These are phyloP conservation scores for Labeo catla DNA, from an alignment of 2,113 vertebrate genomes.

Conservation along the genomic window DNA sequence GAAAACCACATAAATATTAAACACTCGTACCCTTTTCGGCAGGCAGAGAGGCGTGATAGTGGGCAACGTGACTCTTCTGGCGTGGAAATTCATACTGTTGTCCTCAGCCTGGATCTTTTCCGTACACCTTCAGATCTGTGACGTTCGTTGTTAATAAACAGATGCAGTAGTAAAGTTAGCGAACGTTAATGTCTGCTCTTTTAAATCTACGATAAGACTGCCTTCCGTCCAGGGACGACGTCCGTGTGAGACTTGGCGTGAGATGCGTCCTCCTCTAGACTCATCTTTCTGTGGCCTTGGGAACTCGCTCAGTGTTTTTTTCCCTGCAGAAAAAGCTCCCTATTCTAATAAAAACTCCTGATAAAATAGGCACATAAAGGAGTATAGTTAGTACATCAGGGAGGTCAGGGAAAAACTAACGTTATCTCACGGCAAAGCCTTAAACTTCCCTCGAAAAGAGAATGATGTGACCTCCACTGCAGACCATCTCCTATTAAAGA, in stretches of 20 bases:
- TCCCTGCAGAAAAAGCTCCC: constrained; percentile 60
- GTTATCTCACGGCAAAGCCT: constrained; percentile 43
- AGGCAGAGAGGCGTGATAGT: constrained; percentile 87
- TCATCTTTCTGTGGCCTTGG: constrained; percentile 90
- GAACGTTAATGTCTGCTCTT: neutral
- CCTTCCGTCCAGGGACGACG: constrained; percentile 46
- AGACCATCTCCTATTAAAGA: neutral
- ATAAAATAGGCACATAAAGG: constrained; percentile 64
- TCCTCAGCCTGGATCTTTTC: constrained; percentile 11
- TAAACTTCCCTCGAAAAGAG: constrained; percentile 16
- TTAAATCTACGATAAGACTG: neutral
- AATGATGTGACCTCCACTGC: constrained; percentile 35
- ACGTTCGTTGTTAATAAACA: constrained; percentile 19
- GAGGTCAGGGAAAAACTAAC: constrained; percentile 52
- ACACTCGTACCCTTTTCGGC: constrained; percentile 86
- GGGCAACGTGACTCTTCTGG: constrained; percentile 90
- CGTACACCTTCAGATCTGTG: constrained; percentile 7
- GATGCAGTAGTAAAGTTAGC: neutral
- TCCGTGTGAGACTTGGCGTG: constrained; percentile 74
- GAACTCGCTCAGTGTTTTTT: constrained; percentile 65
- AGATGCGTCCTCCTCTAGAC: constrained; percentile 72
- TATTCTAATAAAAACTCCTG: constrained; percentile 63
- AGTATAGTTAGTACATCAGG: constrained; percentile 49
- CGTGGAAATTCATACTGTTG: constrained; percentile 84
- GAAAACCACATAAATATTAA: neutral